Conservation (phyloP, 2,797 vertebrate species). For the Muscicapa striata region DNA sequence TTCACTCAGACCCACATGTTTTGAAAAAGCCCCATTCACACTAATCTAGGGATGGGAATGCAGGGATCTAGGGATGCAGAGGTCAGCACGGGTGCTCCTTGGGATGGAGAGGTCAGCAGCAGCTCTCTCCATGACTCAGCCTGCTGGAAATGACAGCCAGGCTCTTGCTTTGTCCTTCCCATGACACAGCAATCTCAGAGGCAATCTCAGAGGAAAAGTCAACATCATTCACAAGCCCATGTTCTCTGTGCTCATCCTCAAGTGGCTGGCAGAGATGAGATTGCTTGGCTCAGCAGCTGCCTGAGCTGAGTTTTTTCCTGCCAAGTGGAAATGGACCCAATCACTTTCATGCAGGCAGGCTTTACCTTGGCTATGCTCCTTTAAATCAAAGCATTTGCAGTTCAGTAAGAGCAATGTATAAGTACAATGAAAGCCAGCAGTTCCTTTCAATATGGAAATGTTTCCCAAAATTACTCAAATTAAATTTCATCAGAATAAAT, state of each 20-base stretch:
- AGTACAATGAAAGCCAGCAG: slow-evolving; percentile 23
- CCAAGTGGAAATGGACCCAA: slow-evolving; percentile 15
- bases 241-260: not conserved
- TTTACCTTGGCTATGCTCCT: slow-evolving; percentile 18
- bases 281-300: slow-evolving; percentile 9
- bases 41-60: not conserved
- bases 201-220: not conserved
- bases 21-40: not conserved
- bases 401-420: not conserved
- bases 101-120: fast-evolving
- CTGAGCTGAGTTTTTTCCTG: not conserved
- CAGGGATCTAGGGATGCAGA: not conserved
- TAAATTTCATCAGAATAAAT: slow-evolving; percentile 54
- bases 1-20: not conserved
- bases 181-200: not conserved
- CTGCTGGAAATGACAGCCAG: not conserved
- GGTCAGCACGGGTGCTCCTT: not conserved
- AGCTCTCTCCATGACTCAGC: not conserved
- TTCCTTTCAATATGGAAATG: slow-evolving; percentile 36
- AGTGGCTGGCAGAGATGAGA: not conserved
- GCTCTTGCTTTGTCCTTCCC: not conserved
- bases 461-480: slow-evolving; percentile 8
- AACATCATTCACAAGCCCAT: not conserved
- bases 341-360: not conserved
- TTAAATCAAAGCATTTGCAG: slow-evolving; percentile 40